Base-by-base conservation (phyloP, 1,140 invertebrate species). In the Drosophila kepulauana region DNA sequence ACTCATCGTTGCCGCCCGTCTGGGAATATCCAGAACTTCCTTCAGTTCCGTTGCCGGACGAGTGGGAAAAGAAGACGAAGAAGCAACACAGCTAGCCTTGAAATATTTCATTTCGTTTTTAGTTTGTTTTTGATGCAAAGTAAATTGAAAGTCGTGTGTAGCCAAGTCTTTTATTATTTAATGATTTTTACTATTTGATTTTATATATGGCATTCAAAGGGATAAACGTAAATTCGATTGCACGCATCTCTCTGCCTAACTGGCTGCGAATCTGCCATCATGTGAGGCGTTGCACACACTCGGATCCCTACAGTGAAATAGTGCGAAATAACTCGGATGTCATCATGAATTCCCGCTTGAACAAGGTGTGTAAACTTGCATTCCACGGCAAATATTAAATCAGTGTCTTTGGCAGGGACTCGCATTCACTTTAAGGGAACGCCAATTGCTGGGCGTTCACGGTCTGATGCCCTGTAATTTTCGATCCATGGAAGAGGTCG, bases 401-500 rank as follows among this genome's bases (percentile, higher is more conserved):
- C 1, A 2, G 4, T 33, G 3, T 25, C 20, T 20, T 46, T 45
- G 38, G 10, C 11, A 85, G 81, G 81, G 81, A 1, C 74, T 85
- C 0, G 48, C 66, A 0, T 85, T 80, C 10, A 73, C 25, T 16
- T 67, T 84, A 0, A 10, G 64, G 5, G 81, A 84, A 5, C 81
- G 81, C 0, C 81, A 84, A 48, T 16, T 51, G 1, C 10, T 84
- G 10, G 57, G 73, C 3, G 96, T 98, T 79, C 97, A 98, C 80
- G 97, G 97, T 1, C 93, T 98, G 1, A 93, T 98, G 46, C 97
- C 97, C 3, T 95, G 95, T 2, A 93, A 95, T n/a, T 96, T 97
- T 15, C 97, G 97, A 93, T 95, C 94, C 2, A 96, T 97, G 90
- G 96, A 97, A 11, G 96, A 97, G 79, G 97, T 98, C 93, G 93